Base-by-base conservation (phyloP, 2,888 invertebrate genomes). In the Andrena praecox region DNA sequence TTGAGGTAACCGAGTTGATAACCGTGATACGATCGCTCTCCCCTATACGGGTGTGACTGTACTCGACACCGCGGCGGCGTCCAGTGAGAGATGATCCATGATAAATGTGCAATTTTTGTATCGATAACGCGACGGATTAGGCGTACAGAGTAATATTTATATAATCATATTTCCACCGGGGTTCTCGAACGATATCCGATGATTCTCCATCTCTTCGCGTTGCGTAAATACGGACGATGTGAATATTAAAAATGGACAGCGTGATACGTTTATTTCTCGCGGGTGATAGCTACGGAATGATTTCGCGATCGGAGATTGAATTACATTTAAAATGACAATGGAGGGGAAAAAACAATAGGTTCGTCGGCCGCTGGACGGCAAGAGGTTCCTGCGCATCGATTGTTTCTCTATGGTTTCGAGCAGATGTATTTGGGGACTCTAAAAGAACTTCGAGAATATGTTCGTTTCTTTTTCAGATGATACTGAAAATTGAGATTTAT, bases 351-450 rank as follows among this genome's bases (percentile, higher is more conserved):
- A 73, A 31, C 16, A 52, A 71, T 76, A 80, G 71, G 74, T 77
- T 79, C 67, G 64, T 82, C 73, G 69, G 83, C 87, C 89, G 88
- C 87, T 85, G 89, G 87, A 78, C 87, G 63, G 87, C 74, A 74
- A 76, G 76, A 71, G 67, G 62, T 80, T 80, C 81, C 77, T 77
- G 77, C 50, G 35, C 2, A 29, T 75, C 42, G 54, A 7, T 63
- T 75, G 72, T 79, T 66, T 79, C 35, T 79, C 35, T 59, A 56
- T 54, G 50, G 66, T 71, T 73, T 76, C 52, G 27, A n/a, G 20
- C 42, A 27, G 56, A 69, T 27, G 7, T 62, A 60, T 35, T 73
- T 73, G 52, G n/a, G 24, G 42, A 42, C 4, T 52, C 24, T 59
- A 48, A 68, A 31, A 50, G 35, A 56, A 60, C 4, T 8, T 48